phyloP scores from a whole-genome alignment of 2,888 invertebrate species.

The Endotricha flammealis region DNA sequence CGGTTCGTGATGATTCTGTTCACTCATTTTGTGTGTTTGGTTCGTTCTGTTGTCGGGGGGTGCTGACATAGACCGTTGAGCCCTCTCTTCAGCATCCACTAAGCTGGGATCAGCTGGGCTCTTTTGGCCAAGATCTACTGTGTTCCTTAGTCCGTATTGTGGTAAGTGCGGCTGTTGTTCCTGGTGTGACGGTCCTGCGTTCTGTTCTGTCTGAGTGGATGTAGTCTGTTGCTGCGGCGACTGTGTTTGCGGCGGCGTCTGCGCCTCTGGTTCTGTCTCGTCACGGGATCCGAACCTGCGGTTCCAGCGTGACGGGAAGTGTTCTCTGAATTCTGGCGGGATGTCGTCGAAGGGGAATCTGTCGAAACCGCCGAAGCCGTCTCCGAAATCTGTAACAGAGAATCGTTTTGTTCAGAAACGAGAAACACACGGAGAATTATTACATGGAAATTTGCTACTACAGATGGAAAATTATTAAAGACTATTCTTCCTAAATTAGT shows the following conservation, averaged over 20 bases:
- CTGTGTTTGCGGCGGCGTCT: constrained; percentile 33
- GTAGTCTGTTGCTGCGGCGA: constrained; percentile 49
- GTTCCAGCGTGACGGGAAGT: constrained; percentile 67
- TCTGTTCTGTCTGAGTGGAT: constrained; percentile 62
- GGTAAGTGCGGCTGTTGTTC: constrained; percentile 58
- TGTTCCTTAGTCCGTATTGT: constrained; percentile 86
- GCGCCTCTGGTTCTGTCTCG: constrained; percentile 37
- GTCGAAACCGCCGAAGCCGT: constrained; percentile 70
- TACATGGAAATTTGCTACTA: too few relatives aligned
- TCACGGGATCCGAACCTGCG: constrained; percentile 55
- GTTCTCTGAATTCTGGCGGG: constrained; percentile 69
- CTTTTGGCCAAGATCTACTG: constrained; percentile 87
- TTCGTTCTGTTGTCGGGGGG: constrained; percentile 80
- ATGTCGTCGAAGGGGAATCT: constrained; percentile 76
- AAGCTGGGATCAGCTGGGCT: constrained; percentile 72
- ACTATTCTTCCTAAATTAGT: too few relatives aligned
- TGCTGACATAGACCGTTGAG: constrained; percentile 87
- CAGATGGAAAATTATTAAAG: too few relatives aligned
- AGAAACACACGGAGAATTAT: neutral
- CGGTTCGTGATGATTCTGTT: constrained; percentile 46
- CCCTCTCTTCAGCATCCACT: constrained; percentile 78
- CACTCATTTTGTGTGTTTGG: constrained; percentile 50
- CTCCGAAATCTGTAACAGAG: constrained; percentile 66
- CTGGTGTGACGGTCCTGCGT: constrained; percentile 36
- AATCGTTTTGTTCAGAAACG: constrained; percentile 34